These are phyloP conservation scores for Platycheirus albimanus DNA, from an alignment of 2,888 invertebrate genomes.

Conservation along the genomic window DNA sequence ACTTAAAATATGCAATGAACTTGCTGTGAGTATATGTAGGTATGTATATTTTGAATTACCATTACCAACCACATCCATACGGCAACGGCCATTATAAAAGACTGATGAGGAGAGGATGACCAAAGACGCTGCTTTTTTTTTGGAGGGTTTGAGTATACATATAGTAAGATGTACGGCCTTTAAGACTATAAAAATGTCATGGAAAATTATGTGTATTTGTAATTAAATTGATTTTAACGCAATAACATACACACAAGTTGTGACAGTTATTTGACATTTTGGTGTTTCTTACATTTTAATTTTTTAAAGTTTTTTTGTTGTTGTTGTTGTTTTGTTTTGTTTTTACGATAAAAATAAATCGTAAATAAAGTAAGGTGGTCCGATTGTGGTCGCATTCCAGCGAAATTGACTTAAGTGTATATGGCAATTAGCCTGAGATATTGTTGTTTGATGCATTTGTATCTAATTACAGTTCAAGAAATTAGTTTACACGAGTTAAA, in stretches of 20 bases:
- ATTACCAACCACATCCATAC: neutral
- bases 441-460: constrained; percentile 11
- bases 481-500: no score
- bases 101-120: constrained; percentile 39
- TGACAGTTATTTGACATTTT: constrained; percentile 66
- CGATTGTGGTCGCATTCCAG: neutral
- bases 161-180: constrained; percentile 41
- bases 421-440: constrained; percentile 56
- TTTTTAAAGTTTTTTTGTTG: neutral
- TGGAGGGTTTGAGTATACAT: constrained; percentile 10
- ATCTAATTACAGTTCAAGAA: no score
- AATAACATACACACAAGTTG: constrained; percentile 52
- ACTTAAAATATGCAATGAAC: constrained; percentile 51
- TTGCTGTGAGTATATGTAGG: constrained; percentile 26
- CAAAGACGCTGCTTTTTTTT: constrained; percentile 7
- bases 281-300: neutral
- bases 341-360: neutral
- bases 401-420: constrained; percentile 43
- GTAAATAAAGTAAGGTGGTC: neutral
- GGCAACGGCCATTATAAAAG: neutral
- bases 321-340: neutral
- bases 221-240: constrained; percentile 65
- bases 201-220: constrained; percentile 64
- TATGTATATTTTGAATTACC: constrained; percentile 17
- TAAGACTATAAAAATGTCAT: constrained; percentile 65